Conservation (phyloP, 2,113 vertebrate species). For the Prunella himalayana region DNA sequence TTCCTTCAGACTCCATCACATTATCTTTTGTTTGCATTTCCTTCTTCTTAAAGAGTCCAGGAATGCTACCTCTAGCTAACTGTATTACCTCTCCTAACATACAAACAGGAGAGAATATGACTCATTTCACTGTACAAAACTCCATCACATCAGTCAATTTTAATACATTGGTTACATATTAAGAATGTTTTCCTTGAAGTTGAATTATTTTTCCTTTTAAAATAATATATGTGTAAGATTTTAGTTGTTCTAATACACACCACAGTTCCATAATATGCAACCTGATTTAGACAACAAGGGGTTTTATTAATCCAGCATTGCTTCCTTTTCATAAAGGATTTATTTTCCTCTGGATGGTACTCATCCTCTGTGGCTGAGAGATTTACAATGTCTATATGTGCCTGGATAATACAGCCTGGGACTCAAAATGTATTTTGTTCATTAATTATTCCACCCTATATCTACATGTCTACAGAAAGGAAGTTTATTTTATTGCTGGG, state of each 20-base stretch:
- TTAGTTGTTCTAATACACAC: neutral
- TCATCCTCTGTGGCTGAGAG: neutral
- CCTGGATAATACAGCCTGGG: neutral
- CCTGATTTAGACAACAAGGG: neutral
- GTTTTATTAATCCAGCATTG: neutral
- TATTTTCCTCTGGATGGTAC: neutral
- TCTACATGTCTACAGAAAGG: neutral
- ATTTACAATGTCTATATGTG: neutral
- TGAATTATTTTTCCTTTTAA: neutral
- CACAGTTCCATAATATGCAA: fast-evolving
- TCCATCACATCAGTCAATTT: neutral
- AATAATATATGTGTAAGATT: neutral
- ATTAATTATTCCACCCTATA: neutral
- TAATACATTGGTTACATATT: neutral
- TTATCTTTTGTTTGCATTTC: neutral
- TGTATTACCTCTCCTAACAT: neutral
- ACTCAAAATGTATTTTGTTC: neutral
- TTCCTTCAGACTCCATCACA: neutral
- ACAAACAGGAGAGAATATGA: neutral
- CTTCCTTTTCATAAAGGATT: neutral
- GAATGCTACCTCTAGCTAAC: neutral
- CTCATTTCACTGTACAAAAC: neutral
- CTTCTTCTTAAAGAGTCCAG: neutral
- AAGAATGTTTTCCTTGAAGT: neutral
- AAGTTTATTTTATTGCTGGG: neutral